Percentiles rank a stretch among this genome's conserved stretches.
Evolutionary conservation across 2,888 invertebrate species (phyloP).

Genomic region (Pegoplata infirma): DNA sequence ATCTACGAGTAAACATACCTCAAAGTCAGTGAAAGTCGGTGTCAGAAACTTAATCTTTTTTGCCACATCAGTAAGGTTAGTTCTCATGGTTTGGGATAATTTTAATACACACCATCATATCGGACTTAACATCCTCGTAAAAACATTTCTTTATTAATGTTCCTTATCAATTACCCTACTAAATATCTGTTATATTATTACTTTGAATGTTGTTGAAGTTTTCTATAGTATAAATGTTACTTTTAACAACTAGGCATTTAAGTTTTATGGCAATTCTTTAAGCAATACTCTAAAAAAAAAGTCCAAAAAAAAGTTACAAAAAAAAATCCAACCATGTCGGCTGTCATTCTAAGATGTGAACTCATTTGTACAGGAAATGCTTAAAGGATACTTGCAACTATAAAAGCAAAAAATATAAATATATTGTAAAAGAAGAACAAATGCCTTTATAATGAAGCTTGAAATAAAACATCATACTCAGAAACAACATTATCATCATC

Average conservation of each 20-base stretch:
- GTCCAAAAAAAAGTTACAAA: background rate
- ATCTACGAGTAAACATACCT: too few relatives aligned
- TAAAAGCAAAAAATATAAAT: slow-evolving; percentile 23
- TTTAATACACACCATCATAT: too few relatives aligned
- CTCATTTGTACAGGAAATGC: slow-evolving; percentile 68
- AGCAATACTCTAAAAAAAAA: slow-evolving; percentile 15
- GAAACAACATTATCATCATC: slow-evolving; percentile 43
- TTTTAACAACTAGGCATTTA: slow-evolving; percentile 40
- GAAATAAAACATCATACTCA: slow-evolving; percentile 58
- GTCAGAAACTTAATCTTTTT: too few relatives aligned
- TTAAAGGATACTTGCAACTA: slow-evolving; percentile 60
- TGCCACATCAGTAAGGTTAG: too few relatives aligned
- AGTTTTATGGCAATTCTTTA: slow-evolving; percentile 13
- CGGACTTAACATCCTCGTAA: too few relatives aligned
- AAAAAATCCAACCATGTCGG: slow-evolving; percentile 56
- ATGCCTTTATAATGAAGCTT: slow-evolving; percentile 54
- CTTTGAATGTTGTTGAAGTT: slow-evolving; percentile 11
- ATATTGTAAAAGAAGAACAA: slow-evolving; percentile 36
- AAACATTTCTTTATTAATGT: too few relatives aligned
- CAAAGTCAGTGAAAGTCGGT: too few relatives aligned
- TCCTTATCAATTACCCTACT: background rate
- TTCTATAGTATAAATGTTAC: slow-evolving; percentile 13
- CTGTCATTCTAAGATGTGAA: slow-evolving; percentile 67
- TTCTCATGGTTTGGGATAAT: too few relatives aligned
- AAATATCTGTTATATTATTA: slow-evolving; percentile 1